These are phyloP conservation scores for Acanthaster planci DNA, from an alignment of 35 echinoderm and acorn worm species.

Conservation along the genomic window DNA sequence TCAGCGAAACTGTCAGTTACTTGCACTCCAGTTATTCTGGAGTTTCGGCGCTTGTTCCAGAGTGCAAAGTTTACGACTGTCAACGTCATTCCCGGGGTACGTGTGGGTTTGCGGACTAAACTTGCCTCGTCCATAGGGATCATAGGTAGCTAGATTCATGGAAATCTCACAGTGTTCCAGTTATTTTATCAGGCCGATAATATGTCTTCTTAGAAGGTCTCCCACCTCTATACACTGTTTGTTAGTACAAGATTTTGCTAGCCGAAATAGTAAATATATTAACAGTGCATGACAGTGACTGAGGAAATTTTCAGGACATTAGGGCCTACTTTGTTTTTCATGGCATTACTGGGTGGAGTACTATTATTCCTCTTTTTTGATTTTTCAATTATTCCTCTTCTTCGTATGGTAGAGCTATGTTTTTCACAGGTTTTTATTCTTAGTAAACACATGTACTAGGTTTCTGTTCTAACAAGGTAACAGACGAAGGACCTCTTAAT, in stretches of 20 bases:
- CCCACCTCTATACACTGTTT: neutral
- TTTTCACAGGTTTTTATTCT: too few species aligned
- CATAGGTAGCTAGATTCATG: neutral
- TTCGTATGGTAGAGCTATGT: too few species aligned
- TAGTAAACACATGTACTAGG: too few species aligned
- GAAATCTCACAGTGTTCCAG: too few species aligned
- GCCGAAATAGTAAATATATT: neutral
- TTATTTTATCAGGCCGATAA: neutral
- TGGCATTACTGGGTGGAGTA: too few species aligned
- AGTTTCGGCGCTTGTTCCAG: conserved; percentile 68
- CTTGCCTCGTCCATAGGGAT: neutral
- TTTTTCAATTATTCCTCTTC: too few species aligned
- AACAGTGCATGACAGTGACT: too few species aligned
- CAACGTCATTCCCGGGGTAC: conserved; percentile 73
- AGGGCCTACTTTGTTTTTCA: too few species aligned
- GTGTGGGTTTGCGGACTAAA: neutral
- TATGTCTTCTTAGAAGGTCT: neutral
- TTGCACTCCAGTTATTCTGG: conserved; percentile 61
- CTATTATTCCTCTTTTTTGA: too few species aligned
- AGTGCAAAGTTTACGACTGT: conserved; percentile 55
- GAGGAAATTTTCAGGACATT: too few species aligned
- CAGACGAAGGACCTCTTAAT: too few species aligned
- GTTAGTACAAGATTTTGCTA: neutral
- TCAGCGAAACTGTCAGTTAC: neutral
- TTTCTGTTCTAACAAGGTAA: too few species aligned